Conservation (phyloP, 2,113 vertebrate genomes). For the Lynx canadensis region DNA sequence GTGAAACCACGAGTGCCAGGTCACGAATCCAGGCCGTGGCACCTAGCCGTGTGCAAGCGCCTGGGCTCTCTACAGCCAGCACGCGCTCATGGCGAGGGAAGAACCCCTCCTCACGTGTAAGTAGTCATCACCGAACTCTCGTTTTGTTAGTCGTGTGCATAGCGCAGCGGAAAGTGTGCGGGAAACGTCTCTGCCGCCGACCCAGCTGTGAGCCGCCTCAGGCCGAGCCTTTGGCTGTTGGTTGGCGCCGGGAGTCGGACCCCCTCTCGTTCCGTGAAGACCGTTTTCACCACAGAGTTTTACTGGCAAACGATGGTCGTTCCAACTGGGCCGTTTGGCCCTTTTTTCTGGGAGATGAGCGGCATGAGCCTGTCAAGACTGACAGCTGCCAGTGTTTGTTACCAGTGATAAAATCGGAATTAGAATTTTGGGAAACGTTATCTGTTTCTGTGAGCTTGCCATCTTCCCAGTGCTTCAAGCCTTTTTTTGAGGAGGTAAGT, state of each 20-base stretch:
- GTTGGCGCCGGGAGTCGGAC: rapidly evolving
- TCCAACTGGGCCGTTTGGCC: not conserved
- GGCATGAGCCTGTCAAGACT: not conserved
- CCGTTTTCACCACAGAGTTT: too few species aligned
- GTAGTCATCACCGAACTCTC: not conserved
- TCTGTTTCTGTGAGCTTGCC: not conserved
- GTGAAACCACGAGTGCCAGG: rapidly evolving
- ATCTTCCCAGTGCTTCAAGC: not conserved
- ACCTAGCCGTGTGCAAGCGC: rapidly evolving
- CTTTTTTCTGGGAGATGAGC: not conserved
- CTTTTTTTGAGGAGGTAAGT: not conserved
- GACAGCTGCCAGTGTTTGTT: not conserved
- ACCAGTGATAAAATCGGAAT: not conserved
- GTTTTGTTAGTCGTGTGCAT: not conserved
- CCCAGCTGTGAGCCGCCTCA: rapidly evolving
- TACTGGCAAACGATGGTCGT: not conserved
- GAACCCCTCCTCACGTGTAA: not conserved
- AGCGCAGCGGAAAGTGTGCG: not conserved
- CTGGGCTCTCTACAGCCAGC: not conserved
- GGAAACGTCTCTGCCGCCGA: not conserved
- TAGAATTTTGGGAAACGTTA: not conserved
- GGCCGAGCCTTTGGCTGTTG: not conserved
- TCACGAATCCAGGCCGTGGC: rapidly evolving
- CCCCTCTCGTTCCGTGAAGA: not conserved
- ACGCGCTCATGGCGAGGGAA: not conserved